Conservation (phyloP, 2,113 vertebrate genomes). For the Hoplias malabaricus region DNA sequence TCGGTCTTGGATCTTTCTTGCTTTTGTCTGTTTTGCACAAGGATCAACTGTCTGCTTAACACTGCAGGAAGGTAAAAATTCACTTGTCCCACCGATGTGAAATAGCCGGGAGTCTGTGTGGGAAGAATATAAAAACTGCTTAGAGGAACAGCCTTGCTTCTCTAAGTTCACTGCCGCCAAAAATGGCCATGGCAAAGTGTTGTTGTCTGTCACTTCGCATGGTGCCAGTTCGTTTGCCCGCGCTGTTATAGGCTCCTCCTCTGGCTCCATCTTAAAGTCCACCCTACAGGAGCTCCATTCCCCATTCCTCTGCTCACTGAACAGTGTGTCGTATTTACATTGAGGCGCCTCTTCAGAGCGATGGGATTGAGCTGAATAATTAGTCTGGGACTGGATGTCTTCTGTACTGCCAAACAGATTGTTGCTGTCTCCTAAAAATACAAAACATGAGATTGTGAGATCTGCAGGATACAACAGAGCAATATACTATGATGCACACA, state of each 20-base stretch:
- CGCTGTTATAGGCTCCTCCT: conserved; percentile 47
- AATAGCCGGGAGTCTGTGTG: not conserved
- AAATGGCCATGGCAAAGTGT: conserved; percentile 20
- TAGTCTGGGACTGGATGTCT: conserved; percentile 3
- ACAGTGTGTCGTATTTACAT: not conserved
- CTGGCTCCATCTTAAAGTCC: conserved; percentile 61
- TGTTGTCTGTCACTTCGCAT: conserved; percentile 2
- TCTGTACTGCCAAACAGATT: not conserved
- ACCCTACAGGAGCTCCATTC: not conserved
- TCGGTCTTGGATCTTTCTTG: not conserved
- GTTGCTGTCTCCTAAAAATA: conserved; percentile 21
- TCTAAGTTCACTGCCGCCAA: not conserved
- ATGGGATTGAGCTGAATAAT: not conserved
- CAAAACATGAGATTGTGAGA: not conserved
- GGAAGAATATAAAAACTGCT: not conserved
- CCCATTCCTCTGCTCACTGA: not conserved
- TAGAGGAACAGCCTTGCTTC: conserved; percentile 4
- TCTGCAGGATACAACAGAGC: no score
- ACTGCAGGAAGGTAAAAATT: not conserved
- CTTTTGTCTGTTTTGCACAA: not conserved
- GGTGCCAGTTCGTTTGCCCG: conserved; percentile 1
- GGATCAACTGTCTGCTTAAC: not conserved
- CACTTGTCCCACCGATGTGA: not conserved
- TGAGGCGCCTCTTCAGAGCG: not conserved
- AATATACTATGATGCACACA: no score